Conservation (phyloP, 2,888 invertebrate species). For the Drosophila anceps region DNA sequence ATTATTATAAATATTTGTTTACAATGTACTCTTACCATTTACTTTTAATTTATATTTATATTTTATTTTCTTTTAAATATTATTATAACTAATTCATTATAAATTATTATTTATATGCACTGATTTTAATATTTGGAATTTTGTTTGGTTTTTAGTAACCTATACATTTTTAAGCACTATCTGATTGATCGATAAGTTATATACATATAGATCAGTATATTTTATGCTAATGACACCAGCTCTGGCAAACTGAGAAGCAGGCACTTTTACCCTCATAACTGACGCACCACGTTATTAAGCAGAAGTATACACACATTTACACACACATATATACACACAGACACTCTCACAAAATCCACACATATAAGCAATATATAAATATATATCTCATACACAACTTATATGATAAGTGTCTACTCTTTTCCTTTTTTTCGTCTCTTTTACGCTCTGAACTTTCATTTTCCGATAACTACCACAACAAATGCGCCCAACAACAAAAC, state of each 20-base stretch:
- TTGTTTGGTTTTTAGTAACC: background rate
- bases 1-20: background rate
- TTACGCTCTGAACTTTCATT: slow-evolving; percentile 81
- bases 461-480: slow-evolving; percentile 69
- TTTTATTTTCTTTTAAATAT: background rate
- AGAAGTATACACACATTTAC: slow-evolving; percentile 25
- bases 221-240: slow-evolving; percentile 20
- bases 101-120: background rate
- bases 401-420: slow-evolving; percentile 81
- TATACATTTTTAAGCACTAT: slow-evolving; percentile 26
- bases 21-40: background rate
- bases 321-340: slow-evolving; percentile 32
- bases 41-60: background rate
- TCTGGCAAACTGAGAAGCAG: slow-evolving; percentile 19
- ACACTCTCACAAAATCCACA: slow-evolving; percentile 39
- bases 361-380: slow-evolving; percentile 59
- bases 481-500: slow-evolving; percentile 43
- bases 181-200: slow-evolving; percentile 20
- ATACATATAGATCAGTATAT: slow-evolving; percentile 34
- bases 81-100: background rate
- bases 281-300: slow-evolving; percentile 48
- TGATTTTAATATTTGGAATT: background rate
- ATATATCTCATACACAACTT: slow-evolving; percentile 79
- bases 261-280: slow-evolving; percentile 27
- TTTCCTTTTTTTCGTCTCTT: slow-evolving; percentile 81